These are phyloP conservation scores for Drosophila tropicalis DNA, from an alignment of 1,140 invertebrate species.

Conservation along the genomic window DNA sequence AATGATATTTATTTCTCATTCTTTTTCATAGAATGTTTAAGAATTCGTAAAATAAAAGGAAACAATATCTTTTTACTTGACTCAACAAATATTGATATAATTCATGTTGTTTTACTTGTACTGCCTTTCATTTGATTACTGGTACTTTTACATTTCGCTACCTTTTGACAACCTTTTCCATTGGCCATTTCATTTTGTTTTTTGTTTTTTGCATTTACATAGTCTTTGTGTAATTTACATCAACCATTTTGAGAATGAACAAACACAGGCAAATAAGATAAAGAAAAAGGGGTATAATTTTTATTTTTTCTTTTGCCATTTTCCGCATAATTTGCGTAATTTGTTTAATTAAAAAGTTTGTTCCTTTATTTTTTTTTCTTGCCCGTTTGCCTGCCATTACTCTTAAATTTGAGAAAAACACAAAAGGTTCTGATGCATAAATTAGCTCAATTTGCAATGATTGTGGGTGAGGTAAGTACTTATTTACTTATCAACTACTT, in stretches of 20 bases:
- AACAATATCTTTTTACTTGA: no score
- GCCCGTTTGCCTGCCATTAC: background rate
- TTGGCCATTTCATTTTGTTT: background rate
- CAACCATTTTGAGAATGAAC: background rate
- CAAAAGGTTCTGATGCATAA: conserved; percentile 30
- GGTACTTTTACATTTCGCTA: background rate
- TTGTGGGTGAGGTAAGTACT: background rate
- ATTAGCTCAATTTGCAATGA: conserved; percentile 41
- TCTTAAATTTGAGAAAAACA: background rate
- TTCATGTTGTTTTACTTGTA: background rate
- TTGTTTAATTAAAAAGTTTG: conserved; percentile 70
- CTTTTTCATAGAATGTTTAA: no score
- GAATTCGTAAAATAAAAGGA: no score
- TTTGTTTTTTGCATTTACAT: conserved; percentile 15
- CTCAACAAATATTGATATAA: background rate
- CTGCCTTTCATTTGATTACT: conserved; percentile 5
- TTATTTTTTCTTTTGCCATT: conserved; percentile 34
- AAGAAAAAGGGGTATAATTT: conserved; percentile 5
- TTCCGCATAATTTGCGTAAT: conserved; percentile 66
- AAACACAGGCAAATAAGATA: conserved; percentile 22
- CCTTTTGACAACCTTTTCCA: conserved; percentile 9
- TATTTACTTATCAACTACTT: background rate
- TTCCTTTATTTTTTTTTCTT: conserved; percentile 29
- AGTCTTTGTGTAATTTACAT: conserved; percentile 29
- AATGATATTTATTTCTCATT: no score